These are phyloP conservation scores for Scylla paramamosain DNA, from an alignment of 1,140 invertebrate species.

Conservation along the genomic window DNA sequence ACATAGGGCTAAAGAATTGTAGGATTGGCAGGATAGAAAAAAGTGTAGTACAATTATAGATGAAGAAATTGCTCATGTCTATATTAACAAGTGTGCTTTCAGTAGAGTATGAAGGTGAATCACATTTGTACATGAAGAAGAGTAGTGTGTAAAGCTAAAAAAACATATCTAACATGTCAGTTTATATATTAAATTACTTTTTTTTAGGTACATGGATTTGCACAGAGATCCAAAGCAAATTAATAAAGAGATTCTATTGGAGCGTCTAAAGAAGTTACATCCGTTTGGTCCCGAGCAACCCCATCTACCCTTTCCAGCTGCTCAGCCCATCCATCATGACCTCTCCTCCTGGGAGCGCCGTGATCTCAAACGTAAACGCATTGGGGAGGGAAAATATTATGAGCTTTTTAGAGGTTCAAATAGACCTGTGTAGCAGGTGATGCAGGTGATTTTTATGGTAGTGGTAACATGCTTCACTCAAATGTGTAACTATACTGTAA, in stretches of 20 bases:
- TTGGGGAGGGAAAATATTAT: conserved; percentile 61
- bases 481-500: not conserved
- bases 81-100: no score
- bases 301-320: conserved; percentile 50
- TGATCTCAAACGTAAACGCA: conserved; percentile 47
- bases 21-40: no score
- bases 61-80: no score
- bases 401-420: conserved; percentile 57
- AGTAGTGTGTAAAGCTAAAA: no score
- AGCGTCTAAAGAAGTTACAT: conserved; percentile 89
- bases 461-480: not conserved
- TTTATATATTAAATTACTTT: no score
- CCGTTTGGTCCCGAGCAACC: conserved; percentile 85
- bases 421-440: conserved; percentile 30
- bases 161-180: no score
- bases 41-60: no score
- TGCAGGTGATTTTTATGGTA: not conserved
- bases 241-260: conserved; percentile 91
- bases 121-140: no score
- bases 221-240: conserved; percentile 94
- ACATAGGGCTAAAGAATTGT: no score
- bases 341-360: conserved; percentile 45
- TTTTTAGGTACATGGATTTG: conserved; percentile 88
- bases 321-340: not conserved
- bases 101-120: no score